Evolutionary conservation across 23 tunicate genomes (phyloP).

Genomic region (Ciona savignyi): DNA sequence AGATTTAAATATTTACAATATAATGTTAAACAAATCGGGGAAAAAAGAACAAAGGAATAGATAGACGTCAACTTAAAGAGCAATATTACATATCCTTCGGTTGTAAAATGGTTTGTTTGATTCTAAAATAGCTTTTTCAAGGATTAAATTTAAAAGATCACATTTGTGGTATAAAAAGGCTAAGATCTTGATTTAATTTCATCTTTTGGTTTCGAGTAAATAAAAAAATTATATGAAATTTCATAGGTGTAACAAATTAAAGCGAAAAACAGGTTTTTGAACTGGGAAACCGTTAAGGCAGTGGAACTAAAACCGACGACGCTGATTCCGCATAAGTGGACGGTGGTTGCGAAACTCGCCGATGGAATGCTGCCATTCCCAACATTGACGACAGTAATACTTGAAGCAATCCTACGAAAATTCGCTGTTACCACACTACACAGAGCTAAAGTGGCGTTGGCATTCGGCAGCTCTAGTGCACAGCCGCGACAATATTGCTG

Average conservation of each 20-base stretch:
- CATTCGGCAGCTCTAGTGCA: no score
- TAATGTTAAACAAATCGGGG: neutral
- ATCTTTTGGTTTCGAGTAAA: neutral
- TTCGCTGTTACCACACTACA: no score
- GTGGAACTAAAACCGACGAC: conserved; percentile 45
- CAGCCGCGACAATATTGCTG: no score
- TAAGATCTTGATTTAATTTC: neutral
- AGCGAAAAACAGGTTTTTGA: neutral
- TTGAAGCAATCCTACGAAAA: conserved; percentile 99
- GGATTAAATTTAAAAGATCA: no score
- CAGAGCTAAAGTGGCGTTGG: no score
- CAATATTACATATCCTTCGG: neutral
- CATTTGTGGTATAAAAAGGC: neutral
- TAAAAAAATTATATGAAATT: neutral
- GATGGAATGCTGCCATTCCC: conserved; percentile 94
- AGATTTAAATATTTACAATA: neutral
- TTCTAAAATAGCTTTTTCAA: neutral
- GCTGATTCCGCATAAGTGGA: conserved; percentile 90
- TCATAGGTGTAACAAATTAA: neutral
- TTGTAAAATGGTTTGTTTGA: no score
- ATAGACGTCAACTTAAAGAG: neutral
- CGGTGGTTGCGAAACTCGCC: conserved; percentile 89
- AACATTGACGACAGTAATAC: conserved; percentile 87
- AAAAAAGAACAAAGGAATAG: neutral
- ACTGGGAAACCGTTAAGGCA: neutral